Evolutionary conservation across 64 coral and sea anemone species (phyloP).

Genomic region (Pocillopora damicornis): DNA sequence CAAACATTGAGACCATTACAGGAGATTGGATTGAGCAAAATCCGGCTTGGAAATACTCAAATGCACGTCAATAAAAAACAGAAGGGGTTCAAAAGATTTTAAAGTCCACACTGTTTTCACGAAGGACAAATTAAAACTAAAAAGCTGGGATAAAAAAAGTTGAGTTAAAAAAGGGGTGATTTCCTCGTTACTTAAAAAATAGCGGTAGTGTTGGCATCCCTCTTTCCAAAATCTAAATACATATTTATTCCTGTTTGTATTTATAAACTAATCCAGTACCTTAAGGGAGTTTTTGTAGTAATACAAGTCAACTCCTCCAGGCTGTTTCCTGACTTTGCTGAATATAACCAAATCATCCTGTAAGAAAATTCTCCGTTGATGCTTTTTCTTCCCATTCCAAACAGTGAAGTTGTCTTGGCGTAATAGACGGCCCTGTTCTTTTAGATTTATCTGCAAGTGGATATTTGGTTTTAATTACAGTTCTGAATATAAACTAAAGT

Average conservation of each 20-base stretch:
- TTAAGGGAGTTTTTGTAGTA: conserved; percentile 94
- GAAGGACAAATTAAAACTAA: too few relatives aligned
- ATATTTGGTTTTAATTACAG: neutral
- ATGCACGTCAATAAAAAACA: too few relatives aligned
- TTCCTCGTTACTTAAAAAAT: too few relatives aligned
- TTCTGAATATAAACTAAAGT: too few relatives aligned
- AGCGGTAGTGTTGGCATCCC: too few relatives aligned
- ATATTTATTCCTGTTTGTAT: neutral
- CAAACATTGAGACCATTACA: neutral
- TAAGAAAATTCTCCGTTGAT: conserved; percentile 80
- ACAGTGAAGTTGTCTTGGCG: conserved; percentile 92
- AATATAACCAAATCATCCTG: conserved; percentile 95
- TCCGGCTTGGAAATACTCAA: too few relatives aligned
- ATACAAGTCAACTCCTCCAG: conserved; percentile 85
- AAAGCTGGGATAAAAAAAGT: too few relatives aligned
- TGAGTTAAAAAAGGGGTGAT: too few relatives aligned
- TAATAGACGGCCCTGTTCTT: conserved; percentile 92
- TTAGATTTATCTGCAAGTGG: conserved; percentile 76
- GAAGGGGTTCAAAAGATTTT: too few relatives aligned
- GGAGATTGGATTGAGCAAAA: too few relatives aligned
- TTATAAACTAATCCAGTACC: conserved; percentile 22
- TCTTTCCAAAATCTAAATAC: neutral
- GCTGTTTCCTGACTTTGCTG: conserved; percentile 89
- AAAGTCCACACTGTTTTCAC: too few relatives aligned
- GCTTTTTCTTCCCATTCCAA: conserved; percentile 92